Evolutionary conservation across 2,888 invertebrate species (phyloP).

Genomic region (Harpalus rubripes): DNA sequence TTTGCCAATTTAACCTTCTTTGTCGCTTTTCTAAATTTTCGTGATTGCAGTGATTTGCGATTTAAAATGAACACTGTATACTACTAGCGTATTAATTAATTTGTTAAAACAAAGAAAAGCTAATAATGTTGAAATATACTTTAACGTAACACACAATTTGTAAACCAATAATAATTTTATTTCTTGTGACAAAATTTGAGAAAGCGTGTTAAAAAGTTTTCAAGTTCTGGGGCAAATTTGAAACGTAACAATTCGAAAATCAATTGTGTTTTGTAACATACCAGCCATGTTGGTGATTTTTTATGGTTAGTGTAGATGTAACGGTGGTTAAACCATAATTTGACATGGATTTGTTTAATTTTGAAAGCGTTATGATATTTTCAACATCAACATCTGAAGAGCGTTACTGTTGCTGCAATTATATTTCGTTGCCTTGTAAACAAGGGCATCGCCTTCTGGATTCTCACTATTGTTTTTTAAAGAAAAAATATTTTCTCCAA

Average conservation of each 20-base stretch:
- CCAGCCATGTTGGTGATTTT: not conserved
- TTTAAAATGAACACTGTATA: no score
- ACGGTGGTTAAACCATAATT: not conserved
- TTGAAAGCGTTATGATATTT: slow-evolving; percentile 2
- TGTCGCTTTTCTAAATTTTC: no score
- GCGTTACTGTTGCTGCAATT: not conserved
- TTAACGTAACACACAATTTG: not conserved
- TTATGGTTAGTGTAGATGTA: not conserved
- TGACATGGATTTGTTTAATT: not conserved
- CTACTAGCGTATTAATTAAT: not conserved
- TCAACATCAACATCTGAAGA: slow-evolving; percentile 5
- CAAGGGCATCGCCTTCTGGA: slow-evolving; percentile 62
- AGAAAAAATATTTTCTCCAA: slow-evolving; percentile 34
- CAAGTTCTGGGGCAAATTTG: not conserved
- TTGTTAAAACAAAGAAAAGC: not conserved
- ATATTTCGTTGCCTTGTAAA: not conserved
- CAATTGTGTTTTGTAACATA: not conserved
- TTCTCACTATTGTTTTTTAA: slow-evolving; percentile 54
- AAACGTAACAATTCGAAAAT: not conserved
- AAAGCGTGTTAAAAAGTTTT: not conserved
- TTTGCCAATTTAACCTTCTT: no score
- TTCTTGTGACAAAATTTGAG: not conserved
- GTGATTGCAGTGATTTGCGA: no score
- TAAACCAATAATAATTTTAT: slow-evolving; percentile 1
- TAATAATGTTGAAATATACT: not conserved